A percentile compares a stretch with the other conserved stretches of the same genome.
Evolutionary conservation across 2,113 vertebrate species (phyloP).

Genomic region (Microcebus ravelobensis): DNA sequence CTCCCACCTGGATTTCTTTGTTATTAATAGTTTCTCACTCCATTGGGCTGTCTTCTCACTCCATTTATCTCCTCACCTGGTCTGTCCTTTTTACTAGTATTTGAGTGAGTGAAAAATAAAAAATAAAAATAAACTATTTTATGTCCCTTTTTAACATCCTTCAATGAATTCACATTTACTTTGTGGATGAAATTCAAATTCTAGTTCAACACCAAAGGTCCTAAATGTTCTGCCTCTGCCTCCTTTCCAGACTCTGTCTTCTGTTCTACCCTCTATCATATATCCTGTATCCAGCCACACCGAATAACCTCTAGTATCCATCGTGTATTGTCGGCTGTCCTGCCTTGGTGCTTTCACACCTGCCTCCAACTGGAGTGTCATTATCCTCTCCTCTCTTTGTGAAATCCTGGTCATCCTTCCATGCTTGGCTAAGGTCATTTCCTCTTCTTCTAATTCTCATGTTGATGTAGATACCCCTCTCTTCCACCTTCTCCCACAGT

Average conservation of each 20-base stretch:
- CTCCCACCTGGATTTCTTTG: neutral
- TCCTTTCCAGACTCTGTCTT: neutral
- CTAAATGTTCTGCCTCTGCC: neutral
- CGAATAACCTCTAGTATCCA: neutral
- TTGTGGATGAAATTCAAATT: slow-evolving; percentile 23
- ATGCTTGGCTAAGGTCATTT: neutral
- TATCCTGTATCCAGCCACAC: neutral
- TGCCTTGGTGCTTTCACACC: neutral
- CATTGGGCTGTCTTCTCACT: neutral
- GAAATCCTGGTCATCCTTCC: neutral
- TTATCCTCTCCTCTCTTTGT: neutral
- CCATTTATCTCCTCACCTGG: neutral
- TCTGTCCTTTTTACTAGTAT: neutral
- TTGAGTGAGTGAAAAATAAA: neutral
- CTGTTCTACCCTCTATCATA: too few relatives aligned
- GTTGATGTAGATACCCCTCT: neutral
- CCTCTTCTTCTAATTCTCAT: neutral
- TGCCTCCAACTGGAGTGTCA: neutral
- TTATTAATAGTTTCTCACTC: neutral
- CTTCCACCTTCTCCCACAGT: neutral
- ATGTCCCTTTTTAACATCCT: neutral
- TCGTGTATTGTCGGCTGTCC: neutral
- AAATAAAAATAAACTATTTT: neutral
- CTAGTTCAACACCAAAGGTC: neutral
- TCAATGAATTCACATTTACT: neutral